Conservation (phyloP, 2,113 vertebrate genomes). For the Corythornis cristatus region DNA sequence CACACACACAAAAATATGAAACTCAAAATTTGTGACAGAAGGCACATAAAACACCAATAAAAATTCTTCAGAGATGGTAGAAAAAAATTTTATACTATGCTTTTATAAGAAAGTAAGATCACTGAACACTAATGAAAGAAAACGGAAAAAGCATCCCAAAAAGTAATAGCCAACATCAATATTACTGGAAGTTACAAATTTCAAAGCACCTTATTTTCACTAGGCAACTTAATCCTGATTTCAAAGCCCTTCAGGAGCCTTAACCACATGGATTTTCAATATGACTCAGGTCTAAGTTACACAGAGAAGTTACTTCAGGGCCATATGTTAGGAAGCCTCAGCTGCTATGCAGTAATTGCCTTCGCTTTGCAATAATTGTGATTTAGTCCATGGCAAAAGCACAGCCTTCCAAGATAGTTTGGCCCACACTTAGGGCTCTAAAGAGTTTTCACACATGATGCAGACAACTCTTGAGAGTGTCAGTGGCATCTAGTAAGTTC, state of each 20-base stretch:
- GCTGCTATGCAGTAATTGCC: not conserved
- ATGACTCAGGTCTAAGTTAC: not conserved
- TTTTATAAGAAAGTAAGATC: not conserved
- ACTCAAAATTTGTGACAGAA: not conserved
- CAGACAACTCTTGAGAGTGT: not conserved
- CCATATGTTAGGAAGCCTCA: not conserved
- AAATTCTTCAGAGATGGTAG: not conserved
- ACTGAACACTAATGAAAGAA: not conserved
- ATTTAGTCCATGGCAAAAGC: not conserved
- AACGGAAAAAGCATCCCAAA: not conserved
- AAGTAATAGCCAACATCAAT: not conserved
- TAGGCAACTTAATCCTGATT: not conserved
- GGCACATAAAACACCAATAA: not conserved
- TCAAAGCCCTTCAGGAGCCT: not conserved
- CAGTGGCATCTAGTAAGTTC: not conserved
- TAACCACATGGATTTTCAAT: slow-evolving; percentile 15
- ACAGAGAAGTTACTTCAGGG: not conserved
- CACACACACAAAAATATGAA: not conserved
- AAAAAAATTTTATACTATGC: not conserved
- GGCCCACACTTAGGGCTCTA: rapidly evolving
- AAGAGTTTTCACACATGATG: not conserved
- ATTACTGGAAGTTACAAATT: not conserved
- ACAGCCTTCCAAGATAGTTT: not conserved
- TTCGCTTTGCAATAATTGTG: slow-evolving; percentile 31
- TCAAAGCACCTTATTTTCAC: not conserved